Conservation (phyloP, 2,113 vertebrate species). For the Cettia cetti region DNA sequence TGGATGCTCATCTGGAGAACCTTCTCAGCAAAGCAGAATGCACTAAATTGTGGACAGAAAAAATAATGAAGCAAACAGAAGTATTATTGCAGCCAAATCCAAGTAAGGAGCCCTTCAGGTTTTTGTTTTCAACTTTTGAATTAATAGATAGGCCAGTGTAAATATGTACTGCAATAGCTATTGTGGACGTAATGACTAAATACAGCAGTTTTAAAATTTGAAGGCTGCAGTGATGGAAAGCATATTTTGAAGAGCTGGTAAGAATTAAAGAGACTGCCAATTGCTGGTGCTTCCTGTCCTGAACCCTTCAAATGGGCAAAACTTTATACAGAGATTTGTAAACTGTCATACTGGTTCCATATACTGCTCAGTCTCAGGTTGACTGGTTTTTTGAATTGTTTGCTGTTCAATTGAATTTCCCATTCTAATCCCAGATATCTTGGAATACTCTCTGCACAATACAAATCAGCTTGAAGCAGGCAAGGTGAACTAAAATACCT, state of each 20-base stretch:
- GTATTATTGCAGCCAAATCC: slow-evolving; percentile 96
- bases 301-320: background rate
- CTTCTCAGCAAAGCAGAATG: slow-evolving; percentile 92
- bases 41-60: slow-evolving; percentile 96
- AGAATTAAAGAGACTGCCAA: background rate
- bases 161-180: background rate
- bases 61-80: slow-evolving; percentile 96
- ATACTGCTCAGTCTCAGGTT: background rate
- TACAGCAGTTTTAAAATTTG: background rate
- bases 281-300: background rate
- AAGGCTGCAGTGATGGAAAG: background rate
- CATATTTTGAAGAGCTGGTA: background rate
- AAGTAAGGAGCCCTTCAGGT: slow-evolving; percentile 77
- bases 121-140: background rate
- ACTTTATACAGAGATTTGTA: background rate
- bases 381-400: background rate
- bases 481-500: background rate
- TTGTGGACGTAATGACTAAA: background rate
- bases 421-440: background rate
- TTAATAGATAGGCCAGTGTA: background rate
- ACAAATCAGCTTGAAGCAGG: background rate
- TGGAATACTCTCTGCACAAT: background rate
- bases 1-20: slow-evolving; percentile 97
- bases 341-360: background rate
- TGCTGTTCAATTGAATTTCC: background rate